Evolutionary conservation across 2,797 vertebrate species (phyloP).

Genomic region (Phataginus tricuspis): DNA sequence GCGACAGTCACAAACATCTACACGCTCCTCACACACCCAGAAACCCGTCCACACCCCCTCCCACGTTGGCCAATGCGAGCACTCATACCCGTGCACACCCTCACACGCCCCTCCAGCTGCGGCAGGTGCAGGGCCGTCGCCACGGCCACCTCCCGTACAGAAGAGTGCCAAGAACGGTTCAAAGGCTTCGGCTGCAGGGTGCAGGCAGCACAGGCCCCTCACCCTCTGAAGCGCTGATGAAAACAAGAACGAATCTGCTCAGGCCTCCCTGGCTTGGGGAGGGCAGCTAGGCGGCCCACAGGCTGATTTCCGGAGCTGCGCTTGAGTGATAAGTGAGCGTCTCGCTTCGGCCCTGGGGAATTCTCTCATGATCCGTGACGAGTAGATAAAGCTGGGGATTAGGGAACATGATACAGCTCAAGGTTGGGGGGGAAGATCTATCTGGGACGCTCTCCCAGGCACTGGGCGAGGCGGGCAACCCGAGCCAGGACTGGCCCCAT

Average conservation of each 20-base stretch:
- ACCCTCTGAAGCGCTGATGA: not conserved
- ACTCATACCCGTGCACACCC: not conserved
- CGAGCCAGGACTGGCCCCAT: not conserved
- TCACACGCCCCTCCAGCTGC: not conserved
- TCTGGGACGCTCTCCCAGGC: rapidly evolving
- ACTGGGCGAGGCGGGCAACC: rapidly evolving
- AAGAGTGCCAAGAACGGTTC: no score
- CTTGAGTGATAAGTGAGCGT: not conserved
- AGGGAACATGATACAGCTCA: not conserved
- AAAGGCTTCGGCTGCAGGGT: not conserved
- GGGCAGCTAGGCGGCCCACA: rapidly evolving
- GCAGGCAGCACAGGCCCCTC: rapidly evolving
- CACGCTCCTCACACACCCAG: not conserved
- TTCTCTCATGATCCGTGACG: not conserved
- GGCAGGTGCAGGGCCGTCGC: rapidly evolving
- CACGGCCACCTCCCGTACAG: not conserved
- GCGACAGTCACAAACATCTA: not conserved
- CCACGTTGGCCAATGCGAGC: no score
- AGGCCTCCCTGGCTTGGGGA: not conserved
- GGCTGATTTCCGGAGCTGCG: rapidly evolving
- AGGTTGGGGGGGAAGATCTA: not conserved
- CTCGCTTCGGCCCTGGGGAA: not conserved
- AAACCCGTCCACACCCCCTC: not conserved
- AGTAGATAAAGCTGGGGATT: not conserved
- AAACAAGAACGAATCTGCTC: rapidly evolving